phyloP scores from a whole-genome alignment of 2,888 invertebrate genomes.

The Metopia argyrocephala region DNA sequence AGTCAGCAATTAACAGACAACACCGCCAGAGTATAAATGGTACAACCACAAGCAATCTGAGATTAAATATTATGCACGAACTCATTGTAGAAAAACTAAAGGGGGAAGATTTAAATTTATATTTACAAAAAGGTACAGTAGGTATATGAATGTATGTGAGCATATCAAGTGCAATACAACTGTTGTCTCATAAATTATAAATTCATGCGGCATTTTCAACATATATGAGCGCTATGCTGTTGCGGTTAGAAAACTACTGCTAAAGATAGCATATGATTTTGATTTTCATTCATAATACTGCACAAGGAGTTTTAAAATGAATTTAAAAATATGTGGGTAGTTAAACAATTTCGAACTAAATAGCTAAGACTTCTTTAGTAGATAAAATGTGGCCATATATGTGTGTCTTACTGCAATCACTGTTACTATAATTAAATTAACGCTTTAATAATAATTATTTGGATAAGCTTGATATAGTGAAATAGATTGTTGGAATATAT shows the following conservation, averaged over 20 bases:
- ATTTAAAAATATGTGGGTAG: too few relatives aligned
- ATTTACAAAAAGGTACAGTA: background rate
- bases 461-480: too few relatives aligned
- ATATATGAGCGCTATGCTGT: background rate
- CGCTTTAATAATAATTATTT: too few relatives aligned
- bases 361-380: too few relatives aligned
- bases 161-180: background rate
- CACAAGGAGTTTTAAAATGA: background rate
- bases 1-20: background rate
- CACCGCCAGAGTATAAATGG: background rate
- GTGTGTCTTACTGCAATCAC: too few relatives aligned
- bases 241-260: constrained; percentile 17
- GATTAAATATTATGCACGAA: background rate
- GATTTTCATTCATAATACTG: background rate
- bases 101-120: background rate
- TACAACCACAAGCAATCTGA: background rate
- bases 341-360: too few relatives aligned
- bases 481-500: too few relatives aligned
- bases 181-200: constrained; percentile 22
- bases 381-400: too few relatives aligned
- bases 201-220: constrained; percentile 3
- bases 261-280: constrained; percentile 4
- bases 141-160: background rate
- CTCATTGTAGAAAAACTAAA: background rate
- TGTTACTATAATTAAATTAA: too few relatives aligned